Conservation (phyloP, 2,797 vertebrate genomes). For the Graptemys geographica region DNA sequence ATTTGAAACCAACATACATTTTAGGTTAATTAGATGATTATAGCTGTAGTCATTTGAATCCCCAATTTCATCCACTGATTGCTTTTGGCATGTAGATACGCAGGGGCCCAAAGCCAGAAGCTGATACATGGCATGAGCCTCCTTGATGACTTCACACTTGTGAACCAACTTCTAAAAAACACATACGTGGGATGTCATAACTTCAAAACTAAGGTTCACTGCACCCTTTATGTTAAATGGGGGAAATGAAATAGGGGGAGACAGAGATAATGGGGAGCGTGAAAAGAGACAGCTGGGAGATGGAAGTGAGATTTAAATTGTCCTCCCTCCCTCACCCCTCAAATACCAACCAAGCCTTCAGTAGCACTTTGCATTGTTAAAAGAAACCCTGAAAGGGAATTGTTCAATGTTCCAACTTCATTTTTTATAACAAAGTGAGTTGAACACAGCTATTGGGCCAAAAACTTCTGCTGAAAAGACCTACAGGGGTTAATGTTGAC, state of each 20-base stretch:
- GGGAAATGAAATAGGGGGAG: background rate
- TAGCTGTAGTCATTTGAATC: background rate
- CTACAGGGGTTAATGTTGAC: background rate
- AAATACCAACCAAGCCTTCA: background rate
- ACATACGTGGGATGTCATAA: background rate
- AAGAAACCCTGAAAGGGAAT: background rate
- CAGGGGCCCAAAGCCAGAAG: background rate
- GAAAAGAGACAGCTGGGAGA: background rate
- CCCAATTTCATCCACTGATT: background rate
- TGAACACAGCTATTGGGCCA: conserved; percentile 2
- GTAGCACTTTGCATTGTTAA: background rate
- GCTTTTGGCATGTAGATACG: background rate
- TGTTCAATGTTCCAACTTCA: background rate
- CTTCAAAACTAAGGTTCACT: background rate
- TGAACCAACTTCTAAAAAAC: background rate
- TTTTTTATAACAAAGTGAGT: background rate
- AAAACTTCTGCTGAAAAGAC: conserved; percentile 1
- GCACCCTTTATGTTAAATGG: background rate
- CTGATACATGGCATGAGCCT: background rate
- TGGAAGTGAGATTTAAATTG: background rate
- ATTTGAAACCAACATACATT: background rate
- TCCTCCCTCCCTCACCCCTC: background rate
- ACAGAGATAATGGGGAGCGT: background rate
- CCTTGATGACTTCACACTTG: background rate
- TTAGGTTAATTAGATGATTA: background rate